Evolutionary conservation across 2,888 invertebrate genomes (phyloP).

Genomic region (Maniola hyperantus): DNA sequence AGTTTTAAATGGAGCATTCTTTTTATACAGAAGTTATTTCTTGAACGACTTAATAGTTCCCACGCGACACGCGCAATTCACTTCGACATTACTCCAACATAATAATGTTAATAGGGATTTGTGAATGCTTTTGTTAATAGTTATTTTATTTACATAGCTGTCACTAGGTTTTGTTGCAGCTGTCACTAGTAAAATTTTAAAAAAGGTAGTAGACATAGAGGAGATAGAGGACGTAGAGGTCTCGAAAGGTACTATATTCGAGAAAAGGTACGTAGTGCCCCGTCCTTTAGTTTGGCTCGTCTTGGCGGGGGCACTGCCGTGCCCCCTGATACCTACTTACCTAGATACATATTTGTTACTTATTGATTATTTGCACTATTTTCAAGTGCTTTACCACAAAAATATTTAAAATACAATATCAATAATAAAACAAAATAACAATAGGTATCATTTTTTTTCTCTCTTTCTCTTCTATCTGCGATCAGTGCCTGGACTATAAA

Average conservation of each 20-base stretch:
- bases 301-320: no score
- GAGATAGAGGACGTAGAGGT: no score
- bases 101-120: constrained; percentile 3
- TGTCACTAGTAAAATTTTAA: not conserved
- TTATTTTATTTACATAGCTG: not conserved
- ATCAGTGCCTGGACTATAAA: no score
- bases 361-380: not conserved
- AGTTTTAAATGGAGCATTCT: constrained; percentile 5
- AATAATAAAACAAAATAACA: no score
- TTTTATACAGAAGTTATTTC: constrained; percentile 7
- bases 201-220: no score
- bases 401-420: not conserved
- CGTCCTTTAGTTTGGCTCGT: no score
- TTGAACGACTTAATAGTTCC: not conserved
- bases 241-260: no score
- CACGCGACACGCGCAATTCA: constrained; percentile 13
- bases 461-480: no score
- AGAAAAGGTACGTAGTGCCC: no score
- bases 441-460: no score
- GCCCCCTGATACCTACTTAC: no score
- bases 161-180: not conserved
- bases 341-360: not conserved
- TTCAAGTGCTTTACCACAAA: not conserved
- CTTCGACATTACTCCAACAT: not conserved
- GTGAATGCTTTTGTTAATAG: constrained; percentile 7